Evolutionary conservation across 2,888 invertebrate species (phyloP).

Genomic region (Thyatira batis): DNA sequence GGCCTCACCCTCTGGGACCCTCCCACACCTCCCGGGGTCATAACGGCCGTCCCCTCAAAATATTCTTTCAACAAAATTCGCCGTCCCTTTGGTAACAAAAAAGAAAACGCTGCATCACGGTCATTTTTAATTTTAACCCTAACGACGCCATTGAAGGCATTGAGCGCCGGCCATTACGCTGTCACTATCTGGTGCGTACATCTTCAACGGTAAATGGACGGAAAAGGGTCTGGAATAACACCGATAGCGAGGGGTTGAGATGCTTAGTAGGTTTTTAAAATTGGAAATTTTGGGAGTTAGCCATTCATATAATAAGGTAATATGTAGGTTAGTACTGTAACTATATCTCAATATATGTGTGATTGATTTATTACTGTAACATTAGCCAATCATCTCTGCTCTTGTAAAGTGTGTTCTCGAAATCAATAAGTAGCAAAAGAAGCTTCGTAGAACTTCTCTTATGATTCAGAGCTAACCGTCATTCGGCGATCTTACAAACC

Average conservation of each 20-base stretch:
- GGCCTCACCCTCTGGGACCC: conserved; percentile 61
- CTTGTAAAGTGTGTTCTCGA: no score
- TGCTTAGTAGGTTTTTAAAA: conserved; percentile 12
- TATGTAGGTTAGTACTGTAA: no score
- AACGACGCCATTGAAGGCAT: conserved; percentile 77
- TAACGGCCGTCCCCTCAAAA: conserved; percentile 71
- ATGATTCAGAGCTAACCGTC: no score
- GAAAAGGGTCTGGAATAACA: conserved; percentile 50
- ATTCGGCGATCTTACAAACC: no score
- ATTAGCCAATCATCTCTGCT: no score
- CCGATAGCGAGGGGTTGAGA: conserved; percentile 28
- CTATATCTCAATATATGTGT: no score
- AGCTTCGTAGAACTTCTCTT: no score
- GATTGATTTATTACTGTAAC: no score
- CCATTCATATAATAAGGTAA: no score
- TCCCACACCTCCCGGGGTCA: conserved; percentile 62
- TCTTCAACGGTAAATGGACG: conserved; percentile 67
- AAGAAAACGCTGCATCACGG: conserved; percentile 78
- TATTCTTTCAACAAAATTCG: conserved; percentile 74
- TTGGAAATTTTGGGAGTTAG: no score
- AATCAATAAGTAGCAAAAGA: no score
- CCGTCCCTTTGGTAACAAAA: conserved; percentile 68
- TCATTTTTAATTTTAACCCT: conserved; percentile 79
- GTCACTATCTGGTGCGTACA: conserved; percentile 67
- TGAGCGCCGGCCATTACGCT: conserved; percentile 68